Percentiles rank a stretch among this genome's conserved stretches.
Conservation (phyloP, 1,140 invertebrate species). For the Apocrypta bakeri region DNA sequence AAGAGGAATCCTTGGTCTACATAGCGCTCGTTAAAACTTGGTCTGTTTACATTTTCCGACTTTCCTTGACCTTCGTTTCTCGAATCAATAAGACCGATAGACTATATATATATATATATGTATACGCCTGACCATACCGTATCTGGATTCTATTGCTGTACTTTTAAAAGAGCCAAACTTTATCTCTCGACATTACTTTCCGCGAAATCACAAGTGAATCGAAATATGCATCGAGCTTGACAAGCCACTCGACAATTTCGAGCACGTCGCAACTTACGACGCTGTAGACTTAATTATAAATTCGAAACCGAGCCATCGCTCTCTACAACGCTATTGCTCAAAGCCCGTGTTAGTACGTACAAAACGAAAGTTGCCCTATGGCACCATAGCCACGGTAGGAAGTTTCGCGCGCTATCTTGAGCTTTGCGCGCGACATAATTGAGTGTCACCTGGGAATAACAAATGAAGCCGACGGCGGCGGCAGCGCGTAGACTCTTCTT, state of each 20-base stretch:
- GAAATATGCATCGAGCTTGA: neutral
- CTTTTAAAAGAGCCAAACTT: neutral
- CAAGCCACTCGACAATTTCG: neutral
- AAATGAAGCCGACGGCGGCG: constrained; percentile 50
- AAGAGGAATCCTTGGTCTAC: too few species aligned
- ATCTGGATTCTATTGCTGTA: too few species aligned
- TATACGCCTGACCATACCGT: too few species aligned
- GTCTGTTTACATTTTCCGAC: constrained; percentile 71
- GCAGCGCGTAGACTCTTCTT: neutral
- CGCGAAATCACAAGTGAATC: neutral
- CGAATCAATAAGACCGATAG: too few species aligned
- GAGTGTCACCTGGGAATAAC: constrained; percentile 55
- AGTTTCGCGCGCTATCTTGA: constrained; percentile 25
- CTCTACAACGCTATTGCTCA: constrained; percentile 6
- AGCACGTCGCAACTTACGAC: neutral
- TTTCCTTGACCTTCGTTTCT: too few species aligned
- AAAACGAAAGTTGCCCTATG: neutral
- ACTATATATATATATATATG: too few species aligned
- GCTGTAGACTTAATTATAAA: constrained; percentile 49
- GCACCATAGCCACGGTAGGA: neutral
- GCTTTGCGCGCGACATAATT: constrained; percentile 50
- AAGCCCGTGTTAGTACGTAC: neutral
- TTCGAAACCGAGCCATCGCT: constrained; percentile 37
- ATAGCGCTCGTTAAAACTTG: constrained; percentile 69
- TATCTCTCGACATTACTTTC: neutral